phyloP scores from a whole-genome alignment of 2,888 invertebrate species.

The Polietes domitor region DNA sequence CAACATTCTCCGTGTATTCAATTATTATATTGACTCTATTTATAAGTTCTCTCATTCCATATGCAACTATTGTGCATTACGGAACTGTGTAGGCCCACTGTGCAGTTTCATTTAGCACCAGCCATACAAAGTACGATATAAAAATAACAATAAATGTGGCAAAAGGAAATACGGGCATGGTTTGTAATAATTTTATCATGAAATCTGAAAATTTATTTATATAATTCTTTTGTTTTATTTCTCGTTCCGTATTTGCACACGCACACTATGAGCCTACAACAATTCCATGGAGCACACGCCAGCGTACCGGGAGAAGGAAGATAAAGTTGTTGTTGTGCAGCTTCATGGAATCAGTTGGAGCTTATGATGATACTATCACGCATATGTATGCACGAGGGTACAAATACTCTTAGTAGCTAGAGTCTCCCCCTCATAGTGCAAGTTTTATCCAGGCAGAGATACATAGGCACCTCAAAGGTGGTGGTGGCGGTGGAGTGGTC shows the following conservation, averaged over 20 bases:
- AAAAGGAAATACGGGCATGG: neutral
- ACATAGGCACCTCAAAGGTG: neutral
- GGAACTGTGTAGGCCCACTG: too few relatives aligned
- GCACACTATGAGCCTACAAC: slow-evolving; percentile 35
- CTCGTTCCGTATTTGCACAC: slow-evolving; percentile 44
- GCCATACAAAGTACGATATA: neutral
- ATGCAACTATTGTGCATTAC: too few relatives aligned
- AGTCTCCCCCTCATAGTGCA: too few relatives aligned
- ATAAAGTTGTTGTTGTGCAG: slow-evolving; percentile 23
- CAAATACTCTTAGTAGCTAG: too few relatives aligned
- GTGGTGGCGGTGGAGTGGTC: neutral
- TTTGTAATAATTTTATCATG: slow-evolving; percentile 47
- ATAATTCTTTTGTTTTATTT: slow-evolving; percentile 37
- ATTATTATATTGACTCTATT: too few relatives aligned
- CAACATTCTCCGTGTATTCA: too few relatives aligned
- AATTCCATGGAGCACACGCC: neutral
- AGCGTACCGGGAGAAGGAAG: slow-evolving; percentile 9
- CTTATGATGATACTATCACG: neutral
- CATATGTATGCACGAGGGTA: neutral
- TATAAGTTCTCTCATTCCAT: too few relatives aligned
- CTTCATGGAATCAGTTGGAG: neutral
- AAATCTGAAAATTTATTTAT: slow-evolving; percentile 59
- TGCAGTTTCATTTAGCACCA: too few relatives aligned
- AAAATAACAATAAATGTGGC: slow-evolving; percentile 19
- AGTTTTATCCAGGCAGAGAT: too few relatives aligned